Percentiles rank a stretch among this genome's conserved stretches.
These are phyloP conservation scores for Tenthredo mesomela DNA, from an alignment of 2,888 invertebrate species.

Conservation along the genomic window DNA sequence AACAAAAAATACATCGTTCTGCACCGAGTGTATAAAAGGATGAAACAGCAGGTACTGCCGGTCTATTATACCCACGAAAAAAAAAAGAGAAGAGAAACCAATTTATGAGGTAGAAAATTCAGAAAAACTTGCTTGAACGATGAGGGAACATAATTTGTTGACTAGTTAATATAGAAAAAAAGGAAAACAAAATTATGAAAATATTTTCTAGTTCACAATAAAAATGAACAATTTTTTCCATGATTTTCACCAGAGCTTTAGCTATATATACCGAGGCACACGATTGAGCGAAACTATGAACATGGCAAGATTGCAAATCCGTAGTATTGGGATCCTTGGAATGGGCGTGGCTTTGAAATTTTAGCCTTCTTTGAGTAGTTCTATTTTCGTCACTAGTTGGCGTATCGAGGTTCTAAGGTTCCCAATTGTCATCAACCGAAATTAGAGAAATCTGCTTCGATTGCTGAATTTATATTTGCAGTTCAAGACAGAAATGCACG, in stretches of 20 bases:
- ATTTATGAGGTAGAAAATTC: not conserved
- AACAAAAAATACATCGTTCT: not conserved
- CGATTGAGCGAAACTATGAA: not conserved
- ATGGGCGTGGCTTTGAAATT: too few relatives aligned
- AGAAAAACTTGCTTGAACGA: not conserved
- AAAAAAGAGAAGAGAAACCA: not conserved
- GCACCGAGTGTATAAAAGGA: conserved; percentile 14
- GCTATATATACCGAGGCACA: too few relatives aligned
- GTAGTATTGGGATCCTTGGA: too few relatives aligned
- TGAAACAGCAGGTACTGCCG: conserved; percentile 8
- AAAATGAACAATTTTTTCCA: not conserved
- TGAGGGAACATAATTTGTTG: not conserved
- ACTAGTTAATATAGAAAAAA: not conserved
- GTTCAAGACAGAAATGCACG: not conserved
- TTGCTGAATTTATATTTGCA: not conserved
- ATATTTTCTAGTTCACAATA: not conserved
- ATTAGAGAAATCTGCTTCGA: not conserved
- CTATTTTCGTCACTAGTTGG: too few relatives aligned
- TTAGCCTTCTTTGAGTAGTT: too few relatives aligned
- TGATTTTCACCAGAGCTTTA: not conserved
- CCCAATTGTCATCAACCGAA: not conserved
- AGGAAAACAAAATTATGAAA: not conserved
- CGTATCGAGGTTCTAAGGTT: too few relatives aligned
- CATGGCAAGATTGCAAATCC: not conserved
- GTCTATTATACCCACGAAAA: not conserved